Conservation (phyloP, 2,888 invertebrate species). For the Anticlea derivata region DNA sequence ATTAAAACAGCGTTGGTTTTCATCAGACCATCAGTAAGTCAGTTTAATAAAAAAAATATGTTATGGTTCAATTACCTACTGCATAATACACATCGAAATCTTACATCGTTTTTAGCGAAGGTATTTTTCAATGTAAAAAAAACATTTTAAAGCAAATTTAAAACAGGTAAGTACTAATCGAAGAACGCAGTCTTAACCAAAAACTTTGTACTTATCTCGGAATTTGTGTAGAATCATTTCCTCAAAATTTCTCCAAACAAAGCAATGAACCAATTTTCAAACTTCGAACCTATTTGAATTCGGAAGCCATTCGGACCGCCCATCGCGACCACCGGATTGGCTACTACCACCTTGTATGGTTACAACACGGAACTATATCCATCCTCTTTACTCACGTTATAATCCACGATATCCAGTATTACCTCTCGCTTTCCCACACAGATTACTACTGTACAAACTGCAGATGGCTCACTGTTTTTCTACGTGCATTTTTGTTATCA, state of each 20-base stretch:
- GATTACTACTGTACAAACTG: slow-evolving; percentile 71
- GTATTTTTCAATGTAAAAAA: too few species aligned
- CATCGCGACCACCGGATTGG: slow-evolving; percentile 69
- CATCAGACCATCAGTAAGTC: too few species aligned
- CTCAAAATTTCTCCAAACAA: slow-evolving; percentile 19
- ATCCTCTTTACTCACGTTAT: slow-evolving; percentile 54
- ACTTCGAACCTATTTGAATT: slow-evolving; percentile 59
- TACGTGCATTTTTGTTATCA: slow-evolving; percentile 61
- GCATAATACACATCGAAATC: too few species aligned
- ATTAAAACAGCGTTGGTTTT: too few species aligned
- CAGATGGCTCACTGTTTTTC: slow-evolving; percentile 75
- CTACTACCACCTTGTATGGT: slow-evolving; percentile 62
- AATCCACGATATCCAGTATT: slow-evolving; percentile 25
- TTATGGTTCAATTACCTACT: too few species aligned
- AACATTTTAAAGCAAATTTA: too few species aligned
- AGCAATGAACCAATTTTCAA: slow-evolving; percentile 39
- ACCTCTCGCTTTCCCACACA: slow-evolving; percentile 59
- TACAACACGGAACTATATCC: slow-evolving; percentile 49
- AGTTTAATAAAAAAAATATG: too few species aligned
- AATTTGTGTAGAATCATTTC: slow-evolving; percentile 5
- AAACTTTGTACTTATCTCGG: background rate
- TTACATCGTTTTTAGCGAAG: too few species aligned
- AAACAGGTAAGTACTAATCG: background rate
- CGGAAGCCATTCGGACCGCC: slow-evolving; percentile 61
- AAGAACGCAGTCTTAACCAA: slow-evolving; percentile 2